phyloP scores from a whole-genome alignment of 2,888 invertebrate genomes.

The Noctua fimbriata region DNA sequence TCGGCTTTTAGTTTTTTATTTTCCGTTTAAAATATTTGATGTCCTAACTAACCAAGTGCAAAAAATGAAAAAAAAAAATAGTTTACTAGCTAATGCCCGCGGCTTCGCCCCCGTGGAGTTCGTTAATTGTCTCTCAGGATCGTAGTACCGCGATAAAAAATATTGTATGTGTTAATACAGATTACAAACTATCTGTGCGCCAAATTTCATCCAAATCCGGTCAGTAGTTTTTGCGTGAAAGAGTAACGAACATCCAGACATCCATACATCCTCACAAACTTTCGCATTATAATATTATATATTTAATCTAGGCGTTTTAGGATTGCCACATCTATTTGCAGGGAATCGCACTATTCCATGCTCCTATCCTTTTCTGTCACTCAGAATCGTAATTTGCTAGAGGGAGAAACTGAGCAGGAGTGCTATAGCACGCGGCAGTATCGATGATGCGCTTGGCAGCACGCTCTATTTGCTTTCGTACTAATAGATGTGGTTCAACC shows the following conservation, averaged over 20 bases:
- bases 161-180: too few relatives aligned
- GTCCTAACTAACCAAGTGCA: neutral
- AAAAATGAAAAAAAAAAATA: too few relatives aligned
- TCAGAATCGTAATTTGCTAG: neutral
- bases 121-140: too few relatives aligned
- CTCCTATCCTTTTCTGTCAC: neutral
- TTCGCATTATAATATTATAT: too few relatives aligned
- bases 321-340: neutral
- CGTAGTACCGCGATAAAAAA: too few relatives aligned
- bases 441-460: neutral
- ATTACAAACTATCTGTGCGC: too few relatives aligned
- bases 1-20: slow-evolving; percentile 9
- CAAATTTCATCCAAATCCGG: too few relatives aligned
- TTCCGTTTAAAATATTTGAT: neutral
- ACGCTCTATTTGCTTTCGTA: neutral
- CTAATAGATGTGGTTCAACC: neutral
- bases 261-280: too few relatives aligned
- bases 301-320: neutral
- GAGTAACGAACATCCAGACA: too few relatives aligned
- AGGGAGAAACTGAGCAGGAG: neutral
- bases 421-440: neutral
- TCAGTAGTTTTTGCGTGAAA: too few relatives aligned
- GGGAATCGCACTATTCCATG: neutral
- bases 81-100: too few relatives aligned
- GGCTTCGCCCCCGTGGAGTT: too few relatives aligned